Conservation (phyloP, 2,113 vertebrate species). For the Eurystomus gularis region DNA sequence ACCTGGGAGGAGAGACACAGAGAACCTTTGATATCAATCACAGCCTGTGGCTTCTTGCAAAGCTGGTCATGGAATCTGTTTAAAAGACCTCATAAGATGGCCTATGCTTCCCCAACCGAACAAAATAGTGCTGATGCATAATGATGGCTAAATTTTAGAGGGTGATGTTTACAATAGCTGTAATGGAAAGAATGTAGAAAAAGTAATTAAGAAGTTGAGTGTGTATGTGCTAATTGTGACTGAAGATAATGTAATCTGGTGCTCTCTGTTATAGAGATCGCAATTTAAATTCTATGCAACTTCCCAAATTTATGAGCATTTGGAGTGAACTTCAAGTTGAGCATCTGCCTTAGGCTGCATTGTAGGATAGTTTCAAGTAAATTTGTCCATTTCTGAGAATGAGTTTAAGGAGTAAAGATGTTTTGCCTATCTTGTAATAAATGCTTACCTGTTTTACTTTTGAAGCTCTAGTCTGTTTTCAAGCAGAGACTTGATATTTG, state of each 20-base stretch:
- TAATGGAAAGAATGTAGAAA: not conserved
- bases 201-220: not conserved
- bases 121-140: not conserved
- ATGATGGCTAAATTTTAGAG: not conserved
- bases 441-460: not conserved
- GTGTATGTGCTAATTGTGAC: not conserved
- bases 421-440: conserved; percentile 6
- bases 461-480: conserved; percentile 2
- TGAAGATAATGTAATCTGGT: not conserved
- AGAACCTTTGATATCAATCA: not conserved
- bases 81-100: not conserved
- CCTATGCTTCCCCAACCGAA: not conserved
- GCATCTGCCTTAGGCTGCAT: not conserved
- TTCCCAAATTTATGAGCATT: not conserved
- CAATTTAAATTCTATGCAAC: not conserved
- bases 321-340: not conserved
- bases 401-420: not conserved
- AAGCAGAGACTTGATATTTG: conserved; percentile 32
- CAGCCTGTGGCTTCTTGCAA: not conserved
- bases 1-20: not conserved
- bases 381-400: not conserved
- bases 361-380: not conserved
- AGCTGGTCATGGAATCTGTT: not conserved
- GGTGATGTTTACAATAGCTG: not conserved
- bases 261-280: not conserved